Base-by-base conservation (phyloP, 2,113 vertebrate genomes). In the Nesoenas mayeri region DNA sequence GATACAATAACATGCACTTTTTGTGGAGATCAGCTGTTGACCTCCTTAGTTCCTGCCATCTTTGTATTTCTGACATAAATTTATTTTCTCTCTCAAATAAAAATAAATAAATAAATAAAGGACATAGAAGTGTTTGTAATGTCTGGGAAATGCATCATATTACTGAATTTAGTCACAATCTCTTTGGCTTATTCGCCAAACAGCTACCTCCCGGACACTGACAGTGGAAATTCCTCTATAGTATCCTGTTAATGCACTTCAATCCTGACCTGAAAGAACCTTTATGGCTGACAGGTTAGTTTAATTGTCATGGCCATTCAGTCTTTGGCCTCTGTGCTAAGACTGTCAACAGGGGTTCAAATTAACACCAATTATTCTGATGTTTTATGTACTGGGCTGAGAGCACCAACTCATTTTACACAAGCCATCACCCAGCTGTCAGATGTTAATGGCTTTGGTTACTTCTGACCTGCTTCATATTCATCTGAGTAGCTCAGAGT, bases 301-400 rank as follows among this genome's bases (percentile, higher is more conserved):
- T 93, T 47, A 95, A 95, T 96, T 95, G 97, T 96, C 96, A 93
- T 95, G 88, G 80, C 73, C 65, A 93, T 96, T 97, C 91, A 96
- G 53, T 97, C 93, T 97, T 96, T 98, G 97, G 87, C 94, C 95
- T 97, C 93, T 97, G 81, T 93, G 67, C 88, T 96, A 95, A 95
- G 95, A 69, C 93, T 97, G 97, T 94, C 97, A 98, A 96, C 90
- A 96, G 48, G 85, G 94, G 94, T 97, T 82, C 96, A 96, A 98
- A 98, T 98, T 98, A 98, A 97, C 95, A 97, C 96, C 96, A 97
- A 98, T 98, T 98, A 98, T 90, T 89, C 90, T 92, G 86, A 85
- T 87, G 95, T 97, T 97, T 97, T 97, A 97, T 97, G 89, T 97
- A 95, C 74, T 95, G 80, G 89, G 89, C 66, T 91, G 84, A 97